Percentiles rank a stretch among this genome's conserved stretches.
Evolutionary conservation across 2,797 vertebrate species (phyloP).

Genomic region (Corythornis leucogaster): DNA sequence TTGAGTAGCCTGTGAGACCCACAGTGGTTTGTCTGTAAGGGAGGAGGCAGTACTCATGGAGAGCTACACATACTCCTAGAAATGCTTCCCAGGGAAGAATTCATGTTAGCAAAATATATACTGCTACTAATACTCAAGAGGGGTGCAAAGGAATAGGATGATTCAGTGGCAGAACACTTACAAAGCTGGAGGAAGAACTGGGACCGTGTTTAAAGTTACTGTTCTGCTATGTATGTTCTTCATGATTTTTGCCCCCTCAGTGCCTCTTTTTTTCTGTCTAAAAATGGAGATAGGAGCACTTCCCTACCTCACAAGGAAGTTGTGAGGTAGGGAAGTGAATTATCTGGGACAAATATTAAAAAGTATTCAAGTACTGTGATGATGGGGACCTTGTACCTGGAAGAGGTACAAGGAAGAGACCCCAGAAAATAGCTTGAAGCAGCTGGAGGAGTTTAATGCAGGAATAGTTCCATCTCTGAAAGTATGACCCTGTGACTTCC

Average conservation of each 20-base stretch:
- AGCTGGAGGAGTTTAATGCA: not conserved
- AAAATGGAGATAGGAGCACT: not conserved
- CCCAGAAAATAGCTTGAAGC: not conserved
- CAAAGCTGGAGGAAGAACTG: not conserved
- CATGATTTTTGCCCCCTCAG: not conserved
- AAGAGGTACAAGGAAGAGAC: not conserved
- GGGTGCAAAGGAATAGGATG: not conserved
- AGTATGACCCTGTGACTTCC: not conserved
- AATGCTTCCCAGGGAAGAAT: not conserved
- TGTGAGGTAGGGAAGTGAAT: not conserved
- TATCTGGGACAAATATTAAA: not conserved
- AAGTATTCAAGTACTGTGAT: not conserved
- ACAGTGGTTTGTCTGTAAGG: not conserved
- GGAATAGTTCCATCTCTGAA: not conserved
- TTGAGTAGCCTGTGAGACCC: constrained; percentile 8
- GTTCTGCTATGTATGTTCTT: not conserved
- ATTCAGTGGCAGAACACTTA: not conserved
- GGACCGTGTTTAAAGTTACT: not conserved
- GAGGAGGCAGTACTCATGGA: not conserved
- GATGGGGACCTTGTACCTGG: not conserved
- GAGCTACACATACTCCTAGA: not conserved
- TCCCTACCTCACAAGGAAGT: not conserved
- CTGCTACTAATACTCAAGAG: not conserved
- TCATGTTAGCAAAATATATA: not conserved
- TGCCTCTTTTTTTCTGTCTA: not conserved